Evolutionary conservation across 2,888 invertebrate genomes (phyloP).

Genomic region (Encarsia formosa): DNA sequence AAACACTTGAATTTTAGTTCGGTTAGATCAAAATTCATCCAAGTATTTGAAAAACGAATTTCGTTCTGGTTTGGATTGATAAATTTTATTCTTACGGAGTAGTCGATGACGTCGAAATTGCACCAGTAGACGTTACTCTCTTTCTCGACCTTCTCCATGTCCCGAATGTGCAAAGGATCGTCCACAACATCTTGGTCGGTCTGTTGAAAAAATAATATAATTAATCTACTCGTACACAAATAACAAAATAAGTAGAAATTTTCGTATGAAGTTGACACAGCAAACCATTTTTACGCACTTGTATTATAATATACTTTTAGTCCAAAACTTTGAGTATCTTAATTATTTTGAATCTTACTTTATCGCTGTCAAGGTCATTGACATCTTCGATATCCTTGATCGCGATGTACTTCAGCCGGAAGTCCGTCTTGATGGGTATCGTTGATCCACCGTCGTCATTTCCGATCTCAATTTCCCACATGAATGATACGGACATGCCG

Average conservation of each 20-base stretch:
- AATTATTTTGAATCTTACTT: not conserved
- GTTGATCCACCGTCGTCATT: constrained; percentile 46
- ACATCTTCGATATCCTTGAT: constrained; percentile 43
- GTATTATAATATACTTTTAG: too few species aligned
- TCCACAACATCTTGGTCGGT: constrained; percentile 35
- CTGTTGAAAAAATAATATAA: constrained; percentile 6
- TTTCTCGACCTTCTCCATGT: constrained; percentile 52
- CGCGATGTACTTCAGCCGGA: constrained; percentile 59
- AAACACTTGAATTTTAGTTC: too few species aligned
- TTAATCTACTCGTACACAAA: not conserved
- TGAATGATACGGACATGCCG: constrained; percentile 72
- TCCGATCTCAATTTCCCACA: constrained; percentile 68
- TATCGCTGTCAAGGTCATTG: constrained; percentile 30
- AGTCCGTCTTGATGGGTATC: constrained; percentile 59
- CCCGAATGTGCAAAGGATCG: constrained; percentile 48
- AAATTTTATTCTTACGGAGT: constrained; percentile 57
- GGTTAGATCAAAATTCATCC: too few species aligned
- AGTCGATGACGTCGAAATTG: constrained; percentile 76
- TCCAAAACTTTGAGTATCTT: too few species aligned
- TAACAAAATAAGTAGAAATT: not conserved
- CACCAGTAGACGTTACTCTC: constrained; percentile 54
- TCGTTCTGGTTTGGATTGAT: too few species aligned
- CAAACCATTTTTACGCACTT: too few species aligned
- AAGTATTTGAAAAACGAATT: too few species aligned
- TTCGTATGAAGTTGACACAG: not conserved